A percentile compares a stretch with the other conserved stretches of the same genome.
Evolutionary conservation across 2,888 invertebrate species (phyloP).

Genomic region (Cantharis flavilabris): DNA sequence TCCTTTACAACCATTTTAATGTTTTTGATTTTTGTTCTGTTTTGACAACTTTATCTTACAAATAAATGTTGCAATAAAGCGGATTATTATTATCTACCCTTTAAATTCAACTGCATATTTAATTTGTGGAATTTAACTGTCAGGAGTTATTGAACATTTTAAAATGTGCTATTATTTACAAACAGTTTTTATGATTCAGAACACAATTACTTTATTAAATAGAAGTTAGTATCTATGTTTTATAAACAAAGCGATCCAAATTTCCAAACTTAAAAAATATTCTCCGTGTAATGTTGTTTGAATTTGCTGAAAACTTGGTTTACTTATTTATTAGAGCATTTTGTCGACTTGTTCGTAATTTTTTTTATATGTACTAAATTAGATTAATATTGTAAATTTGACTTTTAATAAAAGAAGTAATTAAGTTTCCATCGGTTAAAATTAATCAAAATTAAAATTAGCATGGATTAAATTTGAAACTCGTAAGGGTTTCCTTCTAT

Average conservation of each 20-base stretch:
- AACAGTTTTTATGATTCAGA: not conserved
- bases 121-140: not conserved
- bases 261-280: not conserved
- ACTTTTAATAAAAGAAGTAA: not conserved
- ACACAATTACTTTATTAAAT: not conserved
- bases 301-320: not conserved
- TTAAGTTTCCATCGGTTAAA: not conserved
- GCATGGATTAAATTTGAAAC: not conserved
- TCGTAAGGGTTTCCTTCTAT: not conserved
- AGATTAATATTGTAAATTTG: too few species aligned
- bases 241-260: not conserved
- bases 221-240: not conserved
- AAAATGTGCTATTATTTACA: not conserved
- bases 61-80: not conserved
- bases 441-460: not conserved
- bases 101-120: not conserved
- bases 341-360: too few species aligned
- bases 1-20: not conserved
- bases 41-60: not conserved
- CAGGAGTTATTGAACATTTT: not conserved
- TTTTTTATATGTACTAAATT: too few species aligned
- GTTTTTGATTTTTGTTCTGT: not conserved
- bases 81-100: not conserved
- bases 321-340: too few species aligned
- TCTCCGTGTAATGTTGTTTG: not conserved